phyloP scores from a whole-genome alignment of 2,888 invertebrate genomes.

The Cantharis rufa region DNA sequence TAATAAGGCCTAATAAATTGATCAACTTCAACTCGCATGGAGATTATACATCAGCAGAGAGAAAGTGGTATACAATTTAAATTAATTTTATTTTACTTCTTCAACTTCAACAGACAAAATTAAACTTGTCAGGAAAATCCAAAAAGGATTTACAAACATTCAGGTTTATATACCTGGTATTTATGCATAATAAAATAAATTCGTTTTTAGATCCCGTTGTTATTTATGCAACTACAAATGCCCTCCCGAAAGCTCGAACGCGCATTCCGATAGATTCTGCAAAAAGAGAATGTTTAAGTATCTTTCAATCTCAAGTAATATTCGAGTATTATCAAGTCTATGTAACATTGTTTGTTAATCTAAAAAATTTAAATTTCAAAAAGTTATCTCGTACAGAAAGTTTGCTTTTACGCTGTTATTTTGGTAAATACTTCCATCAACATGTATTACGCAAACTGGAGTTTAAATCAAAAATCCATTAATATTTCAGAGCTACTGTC shows the following conservation, averaged over 20 bases:
- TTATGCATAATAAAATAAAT: neutral
- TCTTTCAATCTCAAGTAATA: neutral
- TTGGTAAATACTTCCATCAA: conserved; percentile 30
- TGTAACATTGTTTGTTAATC: conserved; percentile 16
- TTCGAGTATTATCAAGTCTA: neutral
- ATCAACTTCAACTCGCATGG: neutral
- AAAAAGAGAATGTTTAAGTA: neutral
- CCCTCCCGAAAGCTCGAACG: neutral
- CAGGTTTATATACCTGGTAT: neutral
- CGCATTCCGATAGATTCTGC: too few species aligned
- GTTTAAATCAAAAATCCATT: conserved; percentile 33
- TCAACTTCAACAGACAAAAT: neutral
- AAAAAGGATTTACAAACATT: neutral
- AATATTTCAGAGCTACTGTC: conserved; percentile 33
- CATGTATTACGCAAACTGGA: conserved; percentile 30
- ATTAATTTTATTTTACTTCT: neutral
- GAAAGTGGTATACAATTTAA: neutral
- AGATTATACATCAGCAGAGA: neutral
- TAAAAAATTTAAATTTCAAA: conserved; percentile 20
- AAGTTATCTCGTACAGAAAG: conserved; percentile 13
- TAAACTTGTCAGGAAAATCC: neutral
- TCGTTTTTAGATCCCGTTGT: neutral
- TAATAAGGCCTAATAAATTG: neutral
- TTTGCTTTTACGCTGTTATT: conserved; percentile 22
- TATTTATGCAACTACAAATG: neutral